Conservation (phyloP, 2,888 invertebrate genomes). For the Apodemia zela region DNA sequence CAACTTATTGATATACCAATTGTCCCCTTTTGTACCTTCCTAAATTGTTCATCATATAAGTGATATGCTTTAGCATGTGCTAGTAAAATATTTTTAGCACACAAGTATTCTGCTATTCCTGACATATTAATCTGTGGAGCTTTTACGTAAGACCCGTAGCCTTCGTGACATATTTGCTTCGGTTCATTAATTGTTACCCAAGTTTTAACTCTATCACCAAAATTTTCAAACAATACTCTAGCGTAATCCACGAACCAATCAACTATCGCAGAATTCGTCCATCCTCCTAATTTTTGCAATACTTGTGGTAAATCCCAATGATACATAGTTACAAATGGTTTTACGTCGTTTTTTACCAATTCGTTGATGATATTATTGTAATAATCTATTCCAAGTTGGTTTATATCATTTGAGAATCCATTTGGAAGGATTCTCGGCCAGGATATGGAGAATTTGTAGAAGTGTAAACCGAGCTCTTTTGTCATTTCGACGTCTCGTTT, state of each 20-base stretch:
- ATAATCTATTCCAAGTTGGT: slow-evolving; percentile 81
- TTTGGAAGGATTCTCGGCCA: slow-evolving; percentile 84
- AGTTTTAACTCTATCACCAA: slow-evolving; percentile 74
- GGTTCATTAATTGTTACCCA: slow-evolving; percentile 84
- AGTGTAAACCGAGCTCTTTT: slow-evolving; percentile 64
- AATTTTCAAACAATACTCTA: slow-evolving; percentile 57
- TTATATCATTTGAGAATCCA: slow-evolving; percentile 75
- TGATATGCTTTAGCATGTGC: slow-evolving; percentile 80
- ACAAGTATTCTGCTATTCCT: slow-evolving; percentile 74
- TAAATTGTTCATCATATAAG: slow-evolving; percentile 60
- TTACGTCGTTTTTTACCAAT: slow-evolving; percentile 51
- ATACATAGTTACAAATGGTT: slow-evolving; percentile 80
- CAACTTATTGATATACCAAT: slow-evolving; percentile 56
- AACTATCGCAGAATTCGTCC: slow-evolving; percentile 63
- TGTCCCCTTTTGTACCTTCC: slow-evolving; percentile 45
- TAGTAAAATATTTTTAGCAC: slow-evolving; percentile 68
- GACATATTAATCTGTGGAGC: slow-evolving; percentile 57
- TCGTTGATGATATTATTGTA: slow-evolving; percentile 83
- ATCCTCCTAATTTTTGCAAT: slow-evolving; percentile 80
- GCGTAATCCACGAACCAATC: slow-evolving; percentile 76
- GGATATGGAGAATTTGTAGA: slow-evolving; percentile 81
- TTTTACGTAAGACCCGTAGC: slow-evolving; percentile 63
- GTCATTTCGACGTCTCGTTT: slow-evolving; percentile 73
- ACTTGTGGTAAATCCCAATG: slow-evolving; percentile 79
- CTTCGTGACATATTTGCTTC: slow-evolving; percentile 53